Base-by-base conservation (phyloP, 2,113 vertebrate genomes). In the Labeo rohita region DNA sequence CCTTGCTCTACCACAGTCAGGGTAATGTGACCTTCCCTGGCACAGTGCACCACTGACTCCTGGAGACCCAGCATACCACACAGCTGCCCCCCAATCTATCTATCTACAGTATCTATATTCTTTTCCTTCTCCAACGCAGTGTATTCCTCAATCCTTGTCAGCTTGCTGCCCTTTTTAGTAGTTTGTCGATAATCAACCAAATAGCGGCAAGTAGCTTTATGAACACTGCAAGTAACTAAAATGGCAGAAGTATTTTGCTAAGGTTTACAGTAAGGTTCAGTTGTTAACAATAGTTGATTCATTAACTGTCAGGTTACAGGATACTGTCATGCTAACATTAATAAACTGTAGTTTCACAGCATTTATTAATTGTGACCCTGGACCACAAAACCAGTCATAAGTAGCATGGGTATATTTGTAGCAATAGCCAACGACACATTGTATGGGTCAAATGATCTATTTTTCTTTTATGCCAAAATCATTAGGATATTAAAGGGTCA, bases 21-120 rank as follows among this genome's bases (percentile, higher is more conserved):
- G 94, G 95, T 94, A 95, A 95, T 95, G 89, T 93, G 94, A 95
- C 92, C 91, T 85, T 68, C 39, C 47, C 80, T 91, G 84, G 91
- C 92, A 91, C 78, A 74, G 78, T 50, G 89, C 72, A 84, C 83
- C 87, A 90, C 84, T 80, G 84, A 87, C 83, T 89, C 84, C 78
- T 70, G 9, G 34, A 85, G 54, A 39, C 23, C 50, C 49, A 68
- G 21, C 72, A 78, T 56, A 52, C 39, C 75, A 49, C 36, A 23
- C 77, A 54, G 43, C 83, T 74, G 72, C 23, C 49, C 83, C 87
- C 70, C 83, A 12, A 47, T 39, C 15, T 45, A 43, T 45, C 59
- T 47, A 13, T 63, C 76, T 78, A 36, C 84, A 73, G 54, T 63
- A 73, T 68, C 56, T 10, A 34, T 18, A 61, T 68, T 18, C 73